These are phyloP conservation scores for Corydoras sp. DNA, from an alignment of 2,113 vertebrate genomes.

Conservation along the genomic window DNA sequence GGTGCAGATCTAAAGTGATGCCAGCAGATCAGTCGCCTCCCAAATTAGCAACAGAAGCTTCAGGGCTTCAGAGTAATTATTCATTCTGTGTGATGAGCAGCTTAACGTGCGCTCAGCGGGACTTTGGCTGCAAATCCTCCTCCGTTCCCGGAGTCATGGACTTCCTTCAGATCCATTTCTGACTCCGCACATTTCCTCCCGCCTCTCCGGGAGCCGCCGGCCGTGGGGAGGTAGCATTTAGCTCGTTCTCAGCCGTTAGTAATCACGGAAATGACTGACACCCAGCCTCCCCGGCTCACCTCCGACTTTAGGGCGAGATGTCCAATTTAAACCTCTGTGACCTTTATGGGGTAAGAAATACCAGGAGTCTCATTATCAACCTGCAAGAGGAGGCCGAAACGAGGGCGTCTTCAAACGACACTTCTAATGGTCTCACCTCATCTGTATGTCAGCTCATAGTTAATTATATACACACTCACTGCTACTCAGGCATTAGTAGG, in stretches of 20 bases:
- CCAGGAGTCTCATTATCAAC: slow-evolving; percentile 55
- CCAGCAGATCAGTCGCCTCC: no score
- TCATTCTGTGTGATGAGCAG: no score
- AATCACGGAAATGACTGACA: slow-evolving; percentile 38
- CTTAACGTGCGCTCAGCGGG: no score
- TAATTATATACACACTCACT: slow-evolving; percentile 39
- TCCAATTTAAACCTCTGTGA: slow-evolving; percentile 53
- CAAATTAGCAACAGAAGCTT: no score
- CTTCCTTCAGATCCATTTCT: no score
- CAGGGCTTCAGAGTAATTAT: no score
- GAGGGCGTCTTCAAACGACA: slow-evolving; percentile 40
- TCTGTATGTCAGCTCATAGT: slow-evolving; percentile 34
- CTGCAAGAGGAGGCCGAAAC: slow-evolving; percentile 31
- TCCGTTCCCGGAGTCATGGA: no score
- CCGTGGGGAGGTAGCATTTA: slow-evolving; percentile 32
- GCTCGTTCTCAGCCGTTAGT: slow-evolving; percentile 16
- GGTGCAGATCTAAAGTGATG: no score
- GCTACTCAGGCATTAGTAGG: slow-evolving; percentile 5
- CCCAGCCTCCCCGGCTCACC: slow-evolving; percentile 38
- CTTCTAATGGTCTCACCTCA: slow-evolving; percentile 41
- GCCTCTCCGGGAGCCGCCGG: not conserved
- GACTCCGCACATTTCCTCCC: no score
- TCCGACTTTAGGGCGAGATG: slow-evolving; percentile 43
- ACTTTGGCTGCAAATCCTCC: no score
- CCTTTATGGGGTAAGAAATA: slow-evolving; percentile 54